Conservation (phyloP, 2,888 invertebrate species). For the Ligdia adustata region DNA sequence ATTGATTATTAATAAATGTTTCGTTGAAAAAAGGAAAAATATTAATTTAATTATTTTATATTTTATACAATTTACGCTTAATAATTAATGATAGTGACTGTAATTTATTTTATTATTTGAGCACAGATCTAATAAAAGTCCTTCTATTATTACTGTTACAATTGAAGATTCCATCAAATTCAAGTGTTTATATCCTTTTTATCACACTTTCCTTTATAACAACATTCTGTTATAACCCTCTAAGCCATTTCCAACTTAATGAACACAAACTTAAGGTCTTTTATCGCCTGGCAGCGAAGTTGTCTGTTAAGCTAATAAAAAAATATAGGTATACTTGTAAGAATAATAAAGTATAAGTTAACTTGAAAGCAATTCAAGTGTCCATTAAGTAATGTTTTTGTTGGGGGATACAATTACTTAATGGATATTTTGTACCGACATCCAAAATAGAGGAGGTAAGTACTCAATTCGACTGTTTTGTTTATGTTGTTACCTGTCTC, state of each 20-base stretch:
- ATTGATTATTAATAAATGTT: no score
- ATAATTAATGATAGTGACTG: no score
- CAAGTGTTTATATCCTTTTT: constrained; percentile 24
- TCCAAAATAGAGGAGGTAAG: no score
- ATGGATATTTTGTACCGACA: no score
- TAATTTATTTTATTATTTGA: no score
- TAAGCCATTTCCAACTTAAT: not conserved
- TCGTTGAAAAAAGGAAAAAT: no score
- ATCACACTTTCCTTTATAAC: constrained; percentile 4
- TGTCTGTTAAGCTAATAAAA: constrained; percentile 16
- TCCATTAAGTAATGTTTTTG: constrained; percentile 28
- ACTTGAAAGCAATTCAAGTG: constrained; percentile 19
- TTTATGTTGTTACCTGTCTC: no score
- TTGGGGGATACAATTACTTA: constrained; percentile 19
- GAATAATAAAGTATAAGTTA: constrained; percentile 5
- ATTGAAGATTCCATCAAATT: constrained; percentile 14
- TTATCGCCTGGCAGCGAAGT: not conserved
- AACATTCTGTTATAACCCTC: constrained; percentile 6
- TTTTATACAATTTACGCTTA: no score
- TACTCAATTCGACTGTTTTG: no score
- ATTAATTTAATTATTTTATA: no score
- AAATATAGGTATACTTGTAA: not conserved
- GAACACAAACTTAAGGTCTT: not conserved
- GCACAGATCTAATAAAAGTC: no score
- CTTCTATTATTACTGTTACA: constrained; percentile 3